Conservation (phyloP, 2,113 vertebrate species). For the Ammodytes dubius region DNA sequence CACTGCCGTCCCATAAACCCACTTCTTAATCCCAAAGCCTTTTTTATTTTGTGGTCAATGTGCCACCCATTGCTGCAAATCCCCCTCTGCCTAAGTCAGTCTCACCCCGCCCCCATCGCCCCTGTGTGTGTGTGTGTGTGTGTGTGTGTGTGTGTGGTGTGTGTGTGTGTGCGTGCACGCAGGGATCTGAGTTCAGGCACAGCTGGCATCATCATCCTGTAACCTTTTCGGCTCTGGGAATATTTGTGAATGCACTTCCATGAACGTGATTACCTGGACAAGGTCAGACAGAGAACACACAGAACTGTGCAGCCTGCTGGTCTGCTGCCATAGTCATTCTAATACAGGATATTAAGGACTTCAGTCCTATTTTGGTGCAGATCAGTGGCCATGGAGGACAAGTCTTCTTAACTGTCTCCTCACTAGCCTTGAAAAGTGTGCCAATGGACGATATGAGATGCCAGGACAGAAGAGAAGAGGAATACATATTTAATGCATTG, state of each 20-base stretch:
- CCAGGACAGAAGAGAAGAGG: conserved; percentile 23
- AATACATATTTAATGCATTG: conserved; percentile 9
- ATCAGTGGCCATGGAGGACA: conserved; percentile 40
- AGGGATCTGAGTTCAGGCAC: conserved; percentile 58
- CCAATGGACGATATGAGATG: conserved; percentile 36
- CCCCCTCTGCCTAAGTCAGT: conserved; percentile 59
- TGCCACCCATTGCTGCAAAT: conserved; percentile 72
- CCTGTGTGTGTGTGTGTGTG: conserved; percentile 8
- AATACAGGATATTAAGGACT: conserved; percentile 23
- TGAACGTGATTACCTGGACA: conserved; percentile 39
- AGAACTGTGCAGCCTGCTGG: conserved; percentile 24
- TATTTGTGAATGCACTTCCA: conserved; percentile 21
- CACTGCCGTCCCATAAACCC: conserved; percentile 81
- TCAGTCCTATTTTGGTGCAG: conserved; percentile 38
- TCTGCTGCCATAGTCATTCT: not conserved
- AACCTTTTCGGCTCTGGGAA: conserved; percentile 40
- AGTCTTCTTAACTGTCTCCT: conserved; percentile 21
- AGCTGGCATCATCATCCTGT: conserved; percentile 57
- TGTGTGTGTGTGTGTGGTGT: conserved; percentile 14
- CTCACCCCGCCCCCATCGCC: conserved; percentile 44
- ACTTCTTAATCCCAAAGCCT: conserved; percentile 84
- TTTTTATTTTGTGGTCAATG: conserved; percentile 75
- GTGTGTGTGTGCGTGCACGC: conserved; percentile 5
- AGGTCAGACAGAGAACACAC: conserved; percentile 23
- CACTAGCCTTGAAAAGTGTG: conserved; percentile 36